These are phyloP conservation scores for Protula sp. DNA, from an alignment of 2,888 invertebrate genomes.

Conservation along the genomic window DNA sequence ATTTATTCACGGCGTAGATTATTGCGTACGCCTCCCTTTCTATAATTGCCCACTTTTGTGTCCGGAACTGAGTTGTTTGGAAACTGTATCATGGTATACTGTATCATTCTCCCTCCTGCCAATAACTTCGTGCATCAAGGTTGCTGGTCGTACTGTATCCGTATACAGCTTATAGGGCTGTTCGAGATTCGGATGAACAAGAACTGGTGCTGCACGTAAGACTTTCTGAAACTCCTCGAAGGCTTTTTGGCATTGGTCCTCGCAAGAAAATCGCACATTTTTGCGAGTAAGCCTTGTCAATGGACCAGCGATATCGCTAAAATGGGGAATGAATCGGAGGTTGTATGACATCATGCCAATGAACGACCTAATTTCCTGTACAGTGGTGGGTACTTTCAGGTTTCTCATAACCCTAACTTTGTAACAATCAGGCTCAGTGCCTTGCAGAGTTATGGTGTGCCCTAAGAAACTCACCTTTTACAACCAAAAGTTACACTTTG, in stretches of 20 bases:
- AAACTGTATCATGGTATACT: too few relatives aligned
- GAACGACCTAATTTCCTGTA: background rate
- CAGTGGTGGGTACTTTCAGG: background rate
- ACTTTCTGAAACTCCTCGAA: background rate
- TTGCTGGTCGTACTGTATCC: too few relatives aligned
- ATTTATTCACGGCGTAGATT: too few relatives aligned
- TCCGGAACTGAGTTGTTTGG: too few relatives aligned
- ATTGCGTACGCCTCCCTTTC: too few relatives aligned
- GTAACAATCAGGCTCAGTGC: background rate
- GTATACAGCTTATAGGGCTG: too few relatives aligned
- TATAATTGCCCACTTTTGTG: too few relatives aligned
- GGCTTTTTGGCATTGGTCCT: background rate
- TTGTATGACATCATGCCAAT: background rate
- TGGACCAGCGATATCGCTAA: background rate
- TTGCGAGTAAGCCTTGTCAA: background rate
- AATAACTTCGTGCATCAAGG: too few relatives aligned
- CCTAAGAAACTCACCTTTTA: background rate
- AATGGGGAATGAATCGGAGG: background rate
- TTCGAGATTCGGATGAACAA: too few relatives aligned
- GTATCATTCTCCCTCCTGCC: too few relatives aligned
- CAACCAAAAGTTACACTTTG: background rate
- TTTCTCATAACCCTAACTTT: background rate
- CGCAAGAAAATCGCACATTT: too few relatives aligned
- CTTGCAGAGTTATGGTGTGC: background rate
- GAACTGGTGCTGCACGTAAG: too few relatives aligned